Conservation (phyloP, 2,888 invertebrate species). For the Flabesymbios commensalis region DNA sequence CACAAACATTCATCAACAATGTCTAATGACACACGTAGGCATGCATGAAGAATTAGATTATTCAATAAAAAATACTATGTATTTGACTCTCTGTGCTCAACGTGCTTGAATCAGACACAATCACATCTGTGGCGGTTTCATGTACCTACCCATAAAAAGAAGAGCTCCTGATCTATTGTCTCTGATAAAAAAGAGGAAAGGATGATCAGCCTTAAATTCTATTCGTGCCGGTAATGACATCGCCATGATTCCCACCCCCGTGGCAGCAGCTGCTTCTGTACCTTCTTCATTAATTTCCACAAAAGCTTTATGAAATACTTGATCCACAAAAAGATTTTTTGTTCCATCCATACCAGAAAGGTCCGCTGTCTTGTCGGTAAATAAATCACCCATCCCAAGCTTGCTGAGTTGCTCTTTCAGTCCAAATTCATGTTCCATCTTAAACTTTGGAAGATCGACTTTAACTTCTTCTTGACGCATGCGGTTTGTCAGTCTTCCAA, state of each 20-base stretch:
- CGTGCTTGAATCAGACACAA: too few relatives aligned
- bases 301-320: conserved; percentile 55
- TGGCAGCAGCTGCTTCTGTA: conserved; percentile 45
- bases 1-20: too few relatives aligned
- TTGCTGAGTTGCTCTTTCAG: conserved; percentile 19
- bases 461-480: conserved; percentile 14
- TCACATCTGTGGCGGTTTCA: too few relatives aligned
- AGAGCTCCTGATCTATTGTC: conserved; percentile 23
- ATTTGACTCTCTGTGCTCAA: too few relatives aligned
- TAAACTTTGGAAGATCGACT: conserved; percentile 33
- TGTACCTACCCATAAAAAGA: conserved; percentile 31
- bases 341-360: conserved; percentile 47
- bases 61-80: too few relatives aligned
- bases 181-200: conserved; percentile 34
- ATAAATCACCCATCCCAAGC: conserved; percentile 32
- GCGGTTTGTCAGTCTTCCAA: too few relatives aligned
- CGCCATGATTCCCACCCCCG: conserved; percentile 22
- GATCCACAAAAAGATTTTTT: conserved; percentile 42
- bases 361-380: conserved; percentile 43
- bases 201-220: conserved; percentile 28
- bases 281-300: conserved; percentile 47
- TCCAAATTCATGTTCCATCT: conserved; percentile 26
- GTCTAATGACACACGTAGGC: too few relatives aligned
- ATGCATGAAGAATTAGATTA: too few relatives aligned
- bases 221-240: neutral